Evolutionary conservation across 1,140 invertebrate species (phyloP), one percentile per base, ranked within the genome.

Genomic region (Atta colombica): DNA sequence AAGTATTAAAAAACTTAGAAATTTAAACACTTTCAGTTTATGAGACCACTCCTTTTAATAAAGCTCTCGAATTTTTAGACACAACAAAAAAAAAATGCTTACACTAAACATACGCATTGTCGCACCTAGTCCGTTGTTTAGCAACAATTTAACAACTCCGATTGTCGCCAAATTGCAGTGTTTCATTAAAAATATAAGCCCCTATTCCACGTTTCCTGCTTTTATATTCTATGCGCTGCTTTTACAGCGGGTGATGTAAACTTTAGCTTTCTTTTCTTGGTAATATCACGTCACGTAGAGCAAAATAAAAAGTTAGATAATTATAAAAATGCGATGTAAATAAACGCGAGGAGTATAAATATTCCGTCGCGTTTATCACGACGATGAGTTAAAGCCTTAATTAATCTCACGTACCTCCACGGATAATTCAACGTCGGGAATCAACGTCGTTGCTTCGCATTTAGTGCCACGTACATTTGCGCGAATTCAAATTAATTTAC

Each of bases 361-460:
- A 35, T 35, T 39, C 18, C 18, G 31, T 81, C 16, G 21, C 31
- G 28, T 35, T 68, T 80, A 28, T 68, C 49, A 49, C 3, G 18
- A 39, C 28, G 49, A 18, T 49, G 51, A 71, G 63, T 77, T 77
- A 77, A 81, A 16, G 16, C 25, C 28, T 66, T 35, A 35, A 66
- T 80, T 66, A 53, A 77, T 80, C 28, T 35, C 45, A 14, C 31
- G n/a, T 16, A 45, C 45, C 35, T 16, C n/a, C 7, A n/a, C 18
- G 31, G 49, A 25, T 53, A n/a, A 81, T 81, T 81, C 65, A 18
- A 55, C n/a, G 35, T 71, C 31, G 31, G 35, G n/a, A 81, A 58
- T 71, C 31, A 77, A 45, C 49, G n/a, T n/a, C 63, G 28, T 68
- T 80, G 51, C 68, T 25, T 51, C 49, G 4, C 65, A 10, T 81